These are phyloP conservation scores for Cladopsammia gracilis DNA, from an alignment of 64 coral and sea anemone genomes.

Conservation along the genomic window DNA sequence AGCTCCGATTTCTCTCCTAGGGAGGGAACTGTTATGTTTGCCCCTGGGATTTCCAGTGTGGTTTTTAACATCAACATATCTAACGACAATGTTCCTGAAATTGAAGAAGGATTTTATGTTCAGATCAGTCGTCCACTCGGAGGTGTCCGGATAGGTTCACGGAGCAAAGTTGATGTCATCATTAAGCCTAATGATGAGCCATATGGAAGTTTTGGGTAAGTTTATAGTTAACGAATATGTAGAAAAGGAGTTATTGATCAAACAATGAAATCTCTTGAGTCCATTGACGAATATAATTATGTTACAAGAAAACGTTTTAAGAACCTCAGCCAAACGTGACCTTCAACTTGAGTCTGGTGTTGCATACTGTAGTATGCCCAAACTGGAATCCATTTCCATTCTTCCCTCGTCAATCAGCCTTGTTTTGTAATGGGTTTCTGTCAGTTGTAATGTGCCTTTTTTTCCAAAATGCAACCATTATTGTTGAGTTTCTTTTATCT, in stretches of 20 bases:
- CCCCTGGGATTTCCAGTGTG: conserved; percentile 20
- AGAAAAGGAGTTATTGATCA: background rate
- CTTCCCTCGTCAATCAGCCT: no score
- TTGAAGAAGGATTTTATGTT: conserved; percentile 81
- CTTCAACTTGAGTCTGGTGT: no score
- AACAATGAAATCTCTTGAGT: no score
- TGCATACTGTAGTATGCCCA: no score
- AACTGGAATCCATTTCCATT: no score
- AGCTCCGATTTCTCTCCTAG: conserved; percentile 65
- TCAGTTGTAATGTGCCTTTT: no score
- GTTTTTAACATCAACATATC: conserved; percentile 73
- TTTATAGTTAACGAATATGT: background rate
- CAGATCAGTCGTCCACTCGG: conserved; percentile 81
- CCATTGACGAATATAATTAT: no score
- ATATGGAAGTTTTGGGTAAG: conserved; percentile 94
- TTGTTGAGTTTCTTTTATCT: no score
- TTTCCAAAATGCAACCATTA: no score
- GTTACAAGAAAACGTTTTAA: no score
- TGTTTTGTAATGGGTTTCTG: no score
- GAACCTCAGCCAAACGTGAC: no score
- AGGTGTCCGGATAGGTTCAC: conserved; percentile 78
- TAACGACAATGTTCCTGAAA: conserved; percentile 80
- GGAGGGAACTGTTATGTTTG: conserved; percentile 68
- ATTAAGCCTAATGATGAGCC: conserved; percentile 90
- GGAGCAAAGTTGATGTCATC: conserved; percentile 73